phyloP scores from a whole-genome alignment of 2,888 invertebrate species.

The Thysanoteuthis rhombus region DNA sequence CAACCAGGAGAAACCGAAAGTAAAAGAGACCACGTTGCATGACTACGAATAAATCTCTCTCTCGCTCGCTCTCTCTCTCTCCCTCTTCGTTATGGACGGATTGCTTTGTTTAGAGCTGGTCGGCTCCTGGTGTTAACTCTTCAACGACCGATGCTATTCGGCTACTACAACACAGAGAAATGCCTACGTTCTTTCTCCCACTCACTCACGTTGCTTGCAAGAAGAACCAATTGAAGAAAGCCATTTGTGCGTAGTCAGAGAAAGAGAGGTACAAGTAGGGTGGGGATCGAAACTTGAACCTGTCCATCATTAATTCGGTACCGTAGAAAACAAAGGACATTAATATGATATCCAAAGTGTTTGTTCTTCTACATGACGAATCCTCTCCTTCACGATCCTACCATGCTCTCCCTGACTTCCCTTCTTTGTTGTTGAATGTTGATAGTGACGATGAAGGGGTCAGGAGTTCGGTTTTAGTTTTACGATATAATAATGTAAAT shows the following conservation, averaged over 20 bases:
- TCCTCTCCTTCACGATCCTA: background rate
- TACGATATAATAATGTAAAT: no score
- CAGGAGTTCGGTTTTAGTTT: no score
- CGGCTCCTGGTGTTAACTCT: background rate
- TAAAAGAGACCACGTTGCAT: no score
- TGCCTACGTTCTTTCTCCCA: background rate
- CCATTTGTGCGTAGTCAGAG: no score
- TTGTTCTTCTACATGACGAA: background rate
- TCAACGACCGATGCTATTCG: background rate
- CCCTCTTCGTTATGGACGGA: background rate
- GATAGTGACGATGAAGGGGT: no score
- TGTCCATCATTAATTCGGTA: background rate
- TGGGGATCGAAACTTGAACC: no score
- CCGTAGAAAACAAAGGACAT: background rate
- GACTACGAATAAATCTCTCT: no score
- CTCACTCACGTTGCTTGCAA: background rate
- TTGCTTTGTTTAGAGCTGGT: conserved; percentile 12
- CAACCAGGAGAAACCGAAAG: no score
- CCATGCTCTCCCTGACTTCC: no score
- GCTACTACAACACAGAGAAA: background rate
- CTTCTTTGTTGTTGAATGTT: no score
- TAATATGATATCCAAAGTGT: background rate
- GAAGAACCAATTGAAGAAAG: no score
- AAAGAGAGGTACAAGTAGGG: no score
- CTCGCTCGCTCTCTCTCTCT: background rate